Evolutionary conservation across 2,888 invertebrate species (phyloP), one percentile per base, ranked within the genome.

Genomic region (Lymantria dispar): DNA sequence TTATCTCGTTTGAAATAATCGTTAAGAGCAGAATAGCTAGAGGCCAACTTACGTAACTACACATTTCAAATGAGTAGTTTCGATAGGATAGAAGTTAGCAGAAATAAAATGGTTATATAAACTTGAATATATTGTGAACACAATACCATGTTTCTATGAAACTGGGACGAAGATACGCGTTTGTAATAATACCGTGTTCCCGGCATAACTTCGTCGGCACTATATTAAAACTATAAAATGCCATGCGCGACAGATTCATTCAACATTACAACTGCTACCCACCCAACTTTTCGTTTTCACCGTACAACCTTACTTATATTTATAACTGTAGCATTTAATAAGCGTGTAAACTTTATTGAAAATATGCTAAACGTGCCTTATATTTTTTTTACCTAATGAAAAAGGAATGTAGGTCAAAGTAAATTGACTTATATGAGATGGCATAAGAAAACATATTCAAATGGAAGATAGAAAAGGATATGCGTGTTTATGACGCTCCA

Each of bases 401-500:
- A 66, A 53, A 58, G 52, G 54, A 60, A 67, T 63, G 47, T 59
- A 56, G 56, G 61, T 54, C 58, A 56, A 56, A 59, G 52, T 57
- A 46, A 62, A 60, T 62, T 57, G 57, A 56, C 56, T 64, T 62
- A 44, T 55, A 52, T 56, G 55, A 55, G 54, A 52, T 39, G 62
- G 69, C 66, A 71, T 74, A 68, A 73, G 69, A 76, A 76, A 75
- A 75, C 68, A 73, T 80, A 85, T 85, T 78, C 78, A 80, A 83
- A 85, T 83, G 77, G 75, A 79, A 83, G 79, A 83, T 79, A 79
- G 74, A 78, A 83, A 83, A 83, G 80, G 78, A 83, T 82, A 82
- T 81, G 81, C 81, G 78, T 87, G 83, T 89, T 88, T 88, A 87
- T 83, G 85, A 72, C 69, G 64, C 76, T 77, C 88, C 83, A 66